Conservation (phyloP, 2,113 vertebrate species). For the Lepisosteus oculatus region DNA sequence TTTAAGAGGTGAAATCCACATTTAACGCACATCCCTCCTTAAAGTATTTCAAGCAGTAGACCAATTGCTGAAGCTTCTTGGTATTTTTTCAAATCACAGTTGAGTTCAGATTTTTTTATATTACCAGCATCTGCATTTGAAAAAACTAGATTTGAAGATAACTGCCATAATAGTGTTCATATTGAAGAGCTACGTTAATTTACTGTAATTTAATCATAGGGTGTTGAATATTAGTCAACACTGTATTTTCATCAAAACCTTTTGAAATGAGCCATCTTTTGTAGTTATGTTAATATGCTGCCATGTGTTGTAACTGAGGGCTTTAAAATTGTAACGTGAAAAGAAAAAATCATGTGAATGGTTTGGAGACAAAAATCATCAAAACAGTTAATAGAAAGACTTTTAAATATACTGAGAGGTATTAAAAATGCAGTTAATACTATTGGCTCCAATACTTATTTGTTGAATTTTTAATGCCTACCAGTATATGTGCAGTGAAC, state of each 20-base stretch:
- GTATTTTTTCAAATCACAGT: neutral
- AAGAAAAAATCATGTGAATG: too few relatives aligned
- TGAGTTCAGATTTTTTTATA: constrained; percentile 1
- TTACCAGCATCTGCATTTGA: constrained; percentile 15
- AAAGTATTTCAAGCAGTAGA: neutral
- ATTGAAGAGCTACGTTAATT: constrained; percentile 13
- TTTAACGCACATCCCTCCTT: constrained; percentile 3
- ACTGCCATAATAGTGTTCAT: constrained; percentile 31
- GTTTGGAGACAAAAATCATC: too few relatives aligned
- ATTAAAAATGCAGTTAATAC: too few relatives aligned
- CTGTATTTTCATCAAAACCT: neutral
- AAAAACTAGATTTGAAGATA: constrained; percentile 10
- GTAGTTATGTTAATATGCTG: too few relatives aligned
- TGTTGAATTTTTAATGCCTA: too few relatives aligned
- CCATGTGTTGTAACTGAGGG: too few relatives aligned
- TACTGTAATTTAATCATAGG: constrained; percentile 15
- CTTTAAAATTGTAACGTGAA: too few relatives aligned
- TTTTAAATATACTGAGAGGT: too few relatives aligned
- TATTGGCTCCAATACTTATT: too few relatives aligned
- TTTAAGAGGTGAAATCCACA: neutral
- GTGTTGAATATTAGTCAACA: neutral
- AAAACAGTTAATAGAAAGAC: too few relatives aligned
- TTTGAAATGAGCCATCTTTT: too few relatives aligned
- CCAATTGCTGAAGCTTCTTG: constrained; percentile 4
- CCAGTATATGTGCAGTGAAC: too few relatives aligned